phyloP scores from a whole-genome alignment of 1,140 invertebrate genomes.

The Musca domestica region DNA sequence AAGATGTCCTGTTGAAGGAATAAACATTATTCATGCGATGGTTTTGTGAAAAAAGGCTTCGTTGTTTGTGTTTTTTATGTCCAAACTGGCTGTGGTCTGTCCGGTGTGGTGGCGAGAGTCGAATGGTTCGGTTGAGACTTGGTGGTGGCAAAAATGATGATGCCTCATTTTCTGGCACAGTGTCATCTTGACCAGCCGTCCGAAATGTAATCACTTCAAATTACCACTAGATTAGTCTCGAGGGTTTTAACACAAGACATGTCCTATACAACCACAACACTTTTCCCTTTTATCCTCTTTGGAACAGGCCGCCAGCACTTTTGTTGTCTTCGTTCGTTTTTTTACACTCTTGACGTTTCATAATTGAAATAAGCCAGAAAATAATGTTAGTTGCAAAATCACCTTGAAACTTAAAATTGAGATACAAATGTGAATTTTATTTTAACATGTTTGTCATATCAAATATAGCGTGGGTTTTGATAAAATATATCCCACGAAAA shows the following conservation, averaged over 20 bases:
- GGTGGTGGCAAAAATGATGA: too few species aligned
- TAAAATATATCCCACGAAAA: too few species aligned
- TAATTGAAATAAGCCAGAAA: neutral
- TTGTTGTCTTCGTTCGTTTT: neutral
- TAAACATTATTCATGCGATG: slow-evolving; percentile 5
- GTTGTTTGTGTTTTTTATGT: too few species aligned
- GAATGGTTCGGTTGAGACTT: too few species aligned
- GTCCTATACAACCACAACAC: neutral
- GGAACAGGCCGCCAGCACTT: neutral
- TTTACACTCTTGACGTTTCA: neutral
- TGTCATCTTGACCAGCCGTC: slow-evolving; percentile 15
- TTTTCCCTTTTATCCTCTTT: neutral
- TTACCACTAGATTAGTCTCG: slow-evolving; percentile 20
- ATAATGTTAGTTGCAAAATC: too few species aligned
- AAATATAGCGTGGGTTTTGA: too few species aligned
- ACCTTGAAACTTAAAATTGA: too few species aligned
- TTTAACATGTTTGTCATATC: too few species aligned
- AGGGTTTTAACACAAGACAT: neutral
- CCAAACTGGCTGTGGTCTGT: too few species aligned
- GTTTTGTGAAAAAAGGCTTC: neutral
- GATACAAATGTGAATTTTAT: too few species aligned
- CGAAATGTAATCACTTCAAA: slow-evolving; percentile 18
- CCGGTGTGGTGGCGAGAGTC: too few species aligned
- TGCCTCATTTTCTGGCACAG: too few species aligned
- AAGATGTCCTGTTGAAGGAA: slow-evolving; percentile 13